phyloP scores from a whole-genome alignment of 2,797 vertebrate genomes.

The Gadopsis bispinosus region DNA sequence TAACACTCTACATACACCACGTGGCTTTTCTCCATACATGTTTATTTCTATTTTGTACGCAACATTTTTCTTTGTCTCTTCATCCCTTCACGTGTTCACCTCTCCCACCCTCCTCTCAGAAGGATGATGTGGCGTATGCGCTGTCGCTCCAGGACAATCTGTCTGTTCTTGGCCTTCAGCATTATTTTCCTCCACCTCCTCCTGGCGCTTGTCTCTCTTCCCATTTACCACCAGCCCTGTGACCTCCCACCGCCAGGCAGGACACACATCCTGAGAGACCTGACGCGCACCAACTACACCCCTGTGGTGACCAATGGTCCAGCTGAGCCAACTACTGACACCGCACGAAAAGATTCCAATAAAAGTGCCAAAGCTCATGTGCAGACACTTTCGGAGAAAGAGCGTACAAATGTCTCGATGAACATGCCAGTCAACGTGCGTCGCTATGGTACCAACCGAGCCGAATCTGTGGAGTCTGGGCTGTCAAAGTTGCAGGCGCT shows the following conservation, averaged over 20 bases:
- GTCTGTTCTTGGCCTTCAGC: conserved; percentile 74
- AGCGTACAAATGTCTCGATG: neutral
- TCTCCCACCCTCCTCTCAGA: conserved; percentile 27
- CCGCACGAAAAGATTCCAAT: conserved; percentile 8
- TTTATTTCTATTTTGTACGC: neutral
- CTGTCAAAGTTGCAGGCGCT: conserved; percentile 80
- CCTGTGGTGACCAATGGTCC: conserved; percentile 12
- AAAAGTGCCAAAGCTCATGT: conserved; percentile 22
- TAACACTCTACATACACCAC: neutral
- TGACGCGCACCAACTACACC: conserved; percentile 67
- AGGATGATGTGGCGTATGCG: conserved; percentile 69
- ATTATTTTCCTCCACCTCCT: conserved; percentile 78
- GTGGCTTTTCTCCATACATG: neutral
- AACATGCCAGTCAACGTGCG: neutral
- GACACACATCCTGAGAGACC: conserved; percentile 61
- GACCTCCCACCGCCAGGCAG: conserved; percentile 32
- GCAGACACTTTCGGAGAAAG: conserved; percentile 11
- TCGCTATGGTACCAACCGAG: neutral
- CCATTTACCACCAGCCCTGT: conserved; percentile 54
- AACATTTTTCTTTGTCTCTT: neutral
- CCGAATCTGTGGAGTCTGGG: conserved; percentile 22
- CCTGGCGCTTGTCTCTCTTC: conserved; percentile 64
- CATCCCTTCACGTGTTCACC: neutral
- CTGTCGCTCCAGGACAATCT: conserved; percentile 74
- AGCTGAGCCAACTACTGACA: conserved; percentile 28